Conservation (phyloP, 2,797 vertebrate genomes). For the Rallus crepitans region DNA sequence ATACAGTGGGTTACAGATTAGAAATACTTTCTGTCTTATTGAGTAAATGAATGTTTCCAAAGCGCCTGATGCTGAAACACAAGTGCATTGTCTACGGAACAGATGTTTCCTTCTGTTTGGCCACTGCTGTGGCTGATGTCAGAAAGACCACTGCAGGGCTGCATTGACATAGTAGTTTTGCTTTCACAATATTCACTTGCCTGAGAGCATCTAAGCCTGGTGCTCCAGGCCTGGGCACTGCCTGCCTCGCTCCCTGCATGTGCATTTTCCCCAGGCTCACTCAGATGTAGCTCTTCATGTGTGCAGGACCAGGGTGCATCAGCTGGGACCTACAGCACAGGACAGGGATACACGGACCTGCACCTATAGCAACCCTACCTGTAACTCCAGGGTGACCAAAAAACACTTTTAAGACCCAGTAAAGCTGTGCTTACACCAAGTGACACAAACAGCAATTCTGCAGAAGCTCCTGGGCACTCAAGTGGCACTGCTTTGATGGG, state of each 20-base stretch:
- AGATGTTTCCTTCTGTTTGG: neutral
- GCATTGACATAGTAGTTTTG: neutral
- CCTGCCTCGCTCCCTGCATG: neutral
- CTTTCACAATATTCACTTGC: neutral
- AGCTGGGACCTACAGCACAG: neutral
- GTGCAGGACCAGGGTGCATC: neutral
- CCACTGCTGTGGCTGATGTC: neutral
- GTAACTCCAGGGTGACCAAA: neutral
- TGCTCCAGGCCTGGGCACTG: fast-evolving
- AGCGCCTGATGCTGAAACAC: neutral
- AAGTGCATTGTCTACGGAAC: neutral
- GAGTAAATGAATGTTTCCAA: neutral
- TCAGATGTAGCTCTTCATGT: neutral
- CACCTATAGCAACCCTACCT: neutral
- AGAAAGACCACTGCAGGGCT: neutral
- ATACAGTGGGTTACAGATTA: neutral
- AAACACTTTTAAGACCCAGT: neutral
- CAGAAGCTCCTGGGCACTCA: neutral
- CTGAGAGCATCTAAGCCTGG: neutral
- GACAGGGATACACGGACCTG: fast-evolving
- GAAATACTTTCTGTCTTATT: neutral
- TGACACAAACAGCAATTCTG: neutral
- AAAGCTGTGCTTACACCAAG: neutral
- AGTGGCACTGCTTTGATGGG: neutral
- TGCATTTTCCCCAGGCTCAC: neutral